phyloP scores from a whole-genome alignment of 2,113 vertebrate genomes.

The Rattus rattus region DNA sequence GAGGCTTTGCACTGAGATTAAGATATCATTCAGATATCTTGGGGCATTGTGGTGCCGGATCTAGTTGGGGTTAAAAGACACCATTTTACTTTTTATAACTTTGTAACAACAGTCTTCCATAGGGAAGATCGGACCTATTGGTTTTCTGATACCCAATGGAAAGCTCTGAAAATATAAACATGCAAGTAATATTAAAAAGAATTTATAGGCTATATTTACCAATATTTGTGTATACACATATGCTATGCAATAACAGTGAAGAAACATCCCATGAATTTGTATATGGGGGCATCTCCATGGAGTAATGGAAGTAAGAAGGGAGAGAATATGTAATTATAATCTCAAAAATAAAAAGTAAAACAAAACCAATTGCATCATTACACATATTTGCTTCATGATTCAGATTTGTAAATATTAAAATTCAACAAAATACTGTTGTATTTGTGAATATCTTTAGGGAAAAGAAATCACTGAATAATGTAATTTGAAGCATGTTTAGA shows the following conservation, averaged over 20 bases:
- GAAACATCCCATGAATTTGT: background rate
- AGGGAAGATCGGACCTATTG: background rate
- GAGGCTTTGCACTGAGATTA: too few relatives aligned
- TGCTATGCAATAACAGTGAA: background rate
- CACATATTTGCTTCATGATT: background rate
- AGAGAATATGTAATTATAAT: background rate
- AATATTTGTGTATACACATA: background rate
- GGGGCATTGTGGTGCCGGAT: too few relatives aligned
- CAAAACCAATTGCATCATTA: background rate
- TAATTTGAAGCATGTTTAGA: slow-evolving; percentile 14
- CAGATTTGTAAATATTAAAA: background rate
- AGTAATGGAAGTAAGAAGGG: background rate
- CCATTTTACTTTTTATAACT: too few relatives aligned
- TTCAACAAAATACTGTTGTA: background rate
- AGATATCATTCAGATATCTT: too few relatives aligned
- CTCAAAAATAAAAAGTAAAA: background rate
- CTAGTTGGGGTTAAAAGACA: too few relatives aligned
- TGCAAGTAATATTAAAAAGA: background rate
- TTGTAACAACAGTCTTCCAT: background rate
- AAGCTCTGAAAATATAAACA: background rate
- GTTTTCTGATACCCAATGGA: background rate
- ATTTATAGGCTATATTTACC: background rate
- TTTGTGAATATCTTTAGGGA: background rate
- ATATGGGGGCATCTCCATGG: too few relatives aligned
- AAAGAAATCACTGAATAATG: background rate